A percentile compares a stretch with the other conserved stretches of the same genome.
These are phyloP conservation scores for Chaetops frenatus DNA, from an alignment of 2,113 vertebrate genomes.

Conservation along the genomic window DNA sequence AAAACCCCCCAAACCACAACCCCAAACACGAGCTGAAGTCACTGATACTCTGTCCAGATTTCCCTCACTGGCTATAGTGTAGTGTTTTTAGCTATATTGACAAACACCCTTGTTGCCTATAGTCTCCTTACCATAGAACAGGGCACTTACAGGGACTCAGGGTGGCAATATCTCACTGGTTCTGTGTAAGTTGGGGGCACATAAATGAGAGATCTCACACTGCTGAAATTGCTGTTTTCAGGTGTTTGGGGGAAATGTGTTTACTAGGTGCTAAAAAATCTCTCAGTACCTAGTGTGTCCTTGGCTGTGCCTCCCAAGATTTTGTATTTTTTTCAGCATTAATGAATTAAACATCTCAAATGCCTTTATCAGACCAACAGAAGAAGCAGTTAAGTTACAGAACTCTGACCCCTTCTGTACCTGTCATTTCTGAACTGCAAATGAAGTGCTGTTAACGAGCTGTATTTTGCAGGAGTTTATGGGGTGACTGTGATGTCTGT, in stretches of 20 bases:
- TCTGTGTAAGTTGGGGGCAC: not conserved
- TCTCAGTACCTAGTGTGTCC: not conserved
- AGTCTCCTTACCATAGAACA: not conserved
- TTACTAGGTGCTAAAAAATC: not conserved
- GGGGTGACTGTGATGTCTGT: not conserved
- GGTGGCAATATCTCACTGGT: not conserved
- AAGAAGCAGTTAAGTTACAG: not conserved
- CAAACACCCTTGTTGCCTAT: not conserved
- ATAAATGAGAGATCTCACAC: not conserved
- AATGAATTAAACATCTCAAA: not conserved
- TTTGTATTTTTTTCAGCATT: not conserved
- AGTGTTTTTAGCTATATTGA: fast-evolving
- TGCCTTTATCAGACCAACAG: not conserved
- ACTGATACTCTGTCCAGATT: not conserved
- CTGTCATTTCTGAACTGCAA: not conserved
- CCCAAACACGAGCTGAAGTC: not conserved
- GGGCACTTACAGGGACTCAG: not conserved
- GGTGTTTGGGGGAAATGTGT: not conserved
- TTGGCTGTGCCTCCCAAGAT: not conserved
- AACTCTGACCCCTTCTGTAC: not conserved
- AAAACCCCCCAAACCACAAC: not conserved
- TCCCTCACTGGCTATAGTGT: not conserved
- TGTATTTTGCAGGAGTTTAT: not conserved
- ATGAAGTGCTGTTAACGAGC: not conserved
- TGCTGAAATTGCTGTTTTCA: not conserved